These are phyloP conservation scores for Pogonomyrmex californicus DNA, from an alignment of 1,140 invertebrate genomes.

Conservation along the genomic window DNA sequence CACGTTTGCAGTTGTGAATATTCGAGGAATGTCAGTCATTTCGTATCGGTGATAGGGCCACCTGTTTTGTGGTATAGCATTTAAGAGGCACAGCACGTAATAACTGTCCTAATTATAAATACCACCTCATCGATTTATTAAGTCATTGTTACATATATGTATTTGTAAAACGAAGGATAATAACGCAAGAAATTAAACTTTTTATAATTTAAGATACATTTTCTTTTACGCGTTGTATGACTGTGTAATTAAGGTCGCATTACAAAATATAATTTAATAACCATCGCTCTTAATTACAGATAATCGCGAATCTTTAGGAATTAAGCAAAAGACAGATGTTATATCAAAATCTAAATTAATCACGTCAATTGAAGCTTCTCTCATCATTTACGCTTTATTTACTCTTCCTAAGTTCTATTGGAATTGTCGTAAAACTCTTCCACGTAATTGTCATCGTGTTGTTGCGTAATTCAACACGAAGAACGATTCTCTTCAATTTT, in stretches of 20 bases:
- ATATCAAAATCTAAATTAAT: neutral
- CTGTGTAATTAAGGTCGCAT: neutral
- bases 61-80: conserved; percentile 3
- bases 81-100: neutral
- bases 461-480: conserved; percentile 66
- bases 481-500: conserved; percentile 71
- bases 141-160: neutral
- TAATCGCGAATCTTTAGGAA: neutral
- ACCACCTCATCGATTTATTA: neutral
- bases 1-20: conserved; percentile 25
- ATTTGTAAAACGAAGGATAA: neutral
- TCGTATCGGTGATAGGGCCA: conserved; percentile 11
- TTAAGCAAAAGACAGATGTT: neutral
- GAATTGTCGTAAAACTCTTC: conserved; percentile 24
- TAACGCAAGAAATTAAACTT: neutral
- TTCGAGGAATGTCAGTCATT: conserved; percentile 15
- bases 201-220: neutral
- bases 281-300: neutral
- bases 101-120: conserved; percentile 9
- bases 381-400: neutral
- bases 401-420: neutral
- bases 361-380: conserved; percentile 7
- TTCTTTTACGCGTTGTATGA: neutral
- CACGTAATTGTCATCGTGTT: conserved; percentile 41
- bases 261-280: neutral